Base-by-base conservation (phyloP, 2,113 vertebrate species). In the Tyrannus savana region DNA sequence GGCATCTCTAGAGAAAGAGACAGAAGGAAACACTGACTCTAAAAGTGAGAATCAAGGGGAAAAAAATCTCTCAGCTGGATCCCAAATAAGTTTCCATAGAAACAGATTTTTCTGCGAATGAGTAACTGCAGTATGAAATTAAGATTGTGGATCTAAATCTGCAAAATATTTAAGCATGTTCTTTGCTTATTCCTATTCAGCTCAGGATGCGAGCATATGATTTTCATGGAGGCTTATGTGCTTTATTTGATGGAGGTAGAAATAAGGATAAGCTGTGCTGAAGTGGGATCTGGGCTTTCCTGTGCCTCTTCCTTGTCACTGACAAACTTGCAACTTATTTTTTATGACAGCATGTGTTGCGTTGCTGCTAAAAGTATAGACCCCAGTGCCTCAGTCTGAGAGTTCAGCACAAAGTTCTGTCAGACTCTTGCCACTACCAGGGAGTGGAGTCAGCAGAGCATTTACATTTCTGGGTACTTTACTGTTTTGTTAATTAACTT, bases 401-500 rank as follows among this genome's bases (percentile, higher is more conserved):
- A 87, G 41, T 75, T 88, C 59, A 95, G 47, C 79, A 80, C 50
- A 11, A 91, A 92, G 69, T 76, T 90, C 55, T 79, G 80, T 46
- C 74, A 90, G 89, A 66, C 21, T 90, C 44, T 68, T 93, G 47
- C 58, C 17, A 11, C 87, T 96, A 72, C 88, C 74, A 52, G 35
- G 27, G 41, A 95, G 52, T 52, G 41, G 62, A 97, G 86, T 93
- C 83, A 92, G 69, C 80, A 56, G 63, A 89, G 73, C 95, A 94
- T 93, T 97, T 93, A 80, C 73, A 50, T 89, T 94, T 52, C 52
- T 93, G 87, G 33, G 60, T 87, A 49, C 49, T 91, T 97, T 66
- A 95, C 76, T 84, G 75, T 92, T 93, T 93, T 6, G 30, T 97
- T 97, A 97, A 96, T 96, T 96, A 96, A 95, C 96, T 91, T 81